Evolutionary conservation across 2,113 vertebrate genomes (phyloP).

Genomic region (Aphelocoma coerulescens): DNA sequence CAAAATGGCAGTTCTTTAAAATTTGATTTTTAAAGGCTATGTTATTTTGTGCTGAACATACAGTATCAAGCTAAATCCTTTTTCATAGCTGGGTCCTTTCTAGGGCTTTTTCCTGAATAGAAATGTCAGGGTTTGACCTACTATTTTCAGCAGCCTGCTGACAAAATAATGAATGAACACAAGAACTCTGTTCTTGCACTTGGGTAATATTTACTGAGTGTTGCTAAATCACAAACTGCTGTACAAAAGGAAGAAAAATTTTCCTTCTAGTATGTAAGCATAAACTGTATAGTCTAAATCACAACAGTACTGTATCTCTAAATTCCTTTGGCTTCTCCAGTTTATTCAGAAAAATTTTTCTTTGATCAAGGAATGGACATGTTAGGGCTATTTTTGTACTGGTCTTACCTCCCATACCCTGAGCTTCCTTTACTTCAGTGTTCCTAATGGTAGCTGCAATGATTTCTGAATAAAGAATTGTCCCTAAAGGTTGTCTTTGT

Average conservation of each 20-base stretch:
- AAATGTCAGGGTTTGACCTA: neutral
- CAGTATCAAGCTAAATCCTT: neutral
- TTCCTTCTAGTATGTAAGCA: neutral
- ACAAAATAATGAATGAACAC: neutral
- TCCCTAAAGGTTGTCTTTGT: neutral
- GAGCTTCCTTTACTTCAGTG: neutral
- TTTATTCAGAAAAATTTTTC: neutral
- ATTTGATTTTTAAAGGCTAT: neutral
- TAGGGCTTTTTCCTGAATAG: neutral
- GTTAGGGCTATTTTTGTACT: neutral
- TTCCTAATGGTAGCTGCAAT: neutral
- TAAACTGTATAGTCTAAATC: neutral
- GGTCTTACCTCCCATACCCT: neutral
- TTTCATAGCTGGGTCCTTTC: neutral
- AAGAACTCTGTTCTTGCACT: neutral
- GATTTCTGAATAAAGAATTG: fast-evolving
- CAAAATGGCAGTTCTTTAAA: neutral
- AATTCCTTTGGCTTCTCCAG: neutral
- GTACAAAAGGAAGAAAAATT: neutral
- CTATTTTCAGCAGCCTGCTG: neutral
- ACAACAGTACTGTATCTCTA: neutral
- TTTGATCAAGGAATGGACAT: neutral
- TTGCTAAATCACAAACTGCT: neutral
- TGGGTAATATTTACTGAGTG: neutral
- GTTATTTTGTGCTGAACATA: neutral